Percentiles rank a stretch among this genome's conserved stretches.
Evolutionary conservation across 2,113 vertebrate species (phyloP).

Genomic region (Piaya cayana): DNA sequence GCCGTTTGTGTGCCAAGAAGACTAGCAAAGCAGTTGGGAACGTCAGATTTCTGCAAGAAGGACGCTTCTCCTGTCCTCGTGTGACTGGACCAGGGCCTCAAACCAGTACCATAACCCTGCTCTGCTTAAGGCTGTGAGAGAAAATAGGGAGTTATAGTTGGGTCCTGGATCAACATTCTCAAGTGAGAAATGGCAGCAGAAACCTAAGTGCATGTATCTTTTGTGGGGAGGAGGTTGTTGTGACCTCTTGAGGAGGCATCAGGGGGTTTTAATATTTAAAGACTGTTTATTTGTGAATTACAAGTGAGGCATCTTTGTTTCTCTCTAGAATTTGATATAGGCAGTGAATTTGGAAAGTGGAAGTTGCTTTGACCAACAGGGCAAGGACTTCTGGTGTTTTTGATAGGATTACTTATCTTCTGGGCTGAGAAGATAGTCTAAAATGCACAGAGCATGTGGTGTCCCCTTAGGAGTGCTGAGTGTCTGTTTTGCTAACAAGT

Average conservation of each 20-base stretch:
- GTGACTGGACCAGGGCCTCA: neutral
- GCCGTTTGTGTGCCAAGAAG: neutral
- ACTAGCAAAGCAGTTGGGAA: neutral
- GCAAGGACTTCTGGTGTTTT: neutral
- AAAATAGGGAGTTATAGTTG: neutral
- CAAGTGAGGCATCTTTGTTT: neutral
- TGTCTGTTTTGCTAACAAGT: neutral
- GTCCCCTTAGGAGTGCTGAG: neutral
- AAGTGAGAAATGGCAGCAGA: neutral
- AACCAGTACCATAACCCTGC: neutral
- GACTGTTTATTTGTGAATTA: neutral
- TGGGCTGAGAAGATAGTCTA: neutral
- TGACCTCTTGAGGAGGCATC: neutral
- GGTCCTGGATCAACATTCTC: neutral
- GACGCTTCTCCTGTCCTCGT: neutral
- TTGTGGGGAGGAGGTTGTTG: too few relatives aligned
- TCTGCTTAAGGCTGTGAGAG: neutral
- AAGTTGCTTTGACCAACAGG: neutral
- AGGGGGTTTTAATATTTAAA: neutral
- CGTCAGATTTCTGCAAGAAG: neutral
- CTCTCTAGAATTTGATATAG: neutral
- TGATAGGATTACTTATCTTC: neutral
- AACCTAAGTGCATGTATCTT: neutral
- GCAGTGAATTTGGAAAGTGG: neutral
- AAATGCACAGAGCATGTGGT: neutral